Evolutionary conservation across 2,113 vertebrate species (phyloP).

Genomic region (Sorex fumeus): DNA sequence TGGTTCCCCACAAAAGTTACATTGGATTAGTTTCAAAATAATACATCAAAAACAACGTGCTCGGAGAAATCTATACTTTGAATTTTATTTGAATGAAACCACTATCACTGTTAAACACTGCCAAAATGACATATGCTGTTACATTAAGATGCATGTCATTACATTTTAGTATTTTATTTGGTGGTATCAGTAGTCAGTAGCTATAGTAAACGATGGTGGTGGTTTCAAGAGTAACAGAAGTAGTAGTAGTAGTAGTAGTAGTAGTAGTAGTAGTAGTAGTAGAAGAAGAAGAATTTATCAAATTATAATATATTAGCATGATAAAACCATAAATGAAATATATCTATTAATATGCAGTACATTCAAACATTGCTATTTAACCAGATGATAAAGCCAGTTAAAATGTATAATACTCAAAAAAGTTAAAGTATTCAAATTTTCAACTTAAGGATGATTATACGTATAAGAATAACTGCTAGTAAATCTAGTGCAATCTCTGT

Average conservation of each 20-base stretch:
- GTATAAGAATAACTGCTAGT: neutral
- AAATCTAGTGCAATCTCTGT: neutral
- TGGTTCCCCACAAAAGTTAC: neutral
- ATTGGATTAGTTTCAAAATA: neutral
- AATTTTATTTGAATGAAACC: neutral
- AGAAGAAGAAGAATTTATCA: neutral
- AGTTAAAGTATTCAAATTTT: neutral
- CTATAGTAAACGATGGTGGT: neutral
- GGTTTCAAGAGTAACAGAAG: neutral
- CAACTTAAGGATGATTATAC: neutral
- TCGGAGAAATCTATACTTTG: neutral
- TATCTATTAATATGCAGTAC: slow-evolving; percentile 13
- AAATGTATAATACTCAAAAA: slow-evolving; percentile 24
- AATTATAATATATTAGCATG: neutral
- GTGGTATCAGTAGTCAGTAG: neutral
- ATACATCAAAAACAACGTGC: neutral
- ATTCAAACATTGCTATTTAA: slow-evolving; percentile 36
- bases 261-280: neutral
- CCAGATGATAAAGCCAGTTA: neutral
- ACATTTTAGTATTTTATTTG: neutral
- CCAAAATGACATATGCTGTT: neutral
- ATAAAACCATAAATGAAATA: slow-evolving; percentile 18
- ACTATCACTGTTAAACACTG: neutral
- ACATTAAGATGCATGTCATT: neutral
- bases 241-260: neutral